Percentiles rank a stretch among this genome's conserved stretches.
phyloP scores from a whole-genome alignment of 1,140 invertebrate genomes.

The Chionoecetes opilio region DNA sequence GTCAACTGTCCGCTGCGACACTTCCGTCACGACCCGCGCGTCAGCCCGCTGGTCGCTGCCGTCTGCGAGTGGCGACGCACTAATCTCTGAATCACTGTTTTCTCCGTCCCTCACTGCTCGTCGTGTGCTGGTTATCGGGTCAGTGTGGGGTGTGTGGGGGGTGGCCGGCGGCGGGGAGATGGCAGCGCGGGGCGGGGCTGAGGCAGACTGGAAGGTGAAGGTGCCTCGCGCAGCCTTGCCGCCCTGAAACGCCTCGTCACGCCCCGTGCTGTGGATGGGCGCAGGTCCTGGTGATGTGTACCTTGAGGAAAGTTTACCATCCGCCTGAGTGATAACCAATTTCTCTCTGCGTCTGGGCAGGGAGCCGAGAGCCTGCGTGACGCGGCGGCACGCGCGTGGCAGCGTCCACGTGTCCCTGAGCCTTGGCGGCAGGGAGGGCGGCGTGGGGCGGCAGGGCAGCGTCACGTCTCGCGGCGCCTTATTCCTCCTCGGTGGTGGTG shows the following conservation, averaged over 20 bases:
- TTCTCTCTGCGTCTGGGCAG: conserved; percentile 39
- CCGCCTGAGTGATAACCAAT: neutral
- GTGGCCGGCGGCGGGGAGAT: neutral
- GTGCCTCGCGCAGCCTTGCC: neutral
- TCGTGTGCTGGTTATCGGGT: neutral
- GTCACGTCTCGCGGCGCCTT: neutral
- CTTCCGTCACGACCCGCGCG: neutral
- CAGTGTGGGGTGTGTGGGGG: neutral
- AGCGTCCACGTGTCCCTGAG: conserved; percentile 61
- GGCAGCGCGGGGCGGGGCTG: neutral
- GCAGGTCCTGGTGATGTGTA: conserved; percentile 15
- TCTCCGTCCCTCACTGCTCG: conserved; percentile 28
- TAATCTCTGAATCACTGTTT: neutral
- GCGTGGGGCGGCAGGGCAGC: neutral
- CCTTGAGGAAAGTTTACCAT: neutral
- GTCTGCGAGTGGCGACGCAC: neutral
- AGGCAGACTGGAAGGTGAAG: neutral
- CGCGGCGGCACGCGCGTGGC: conserved; percentile 51
- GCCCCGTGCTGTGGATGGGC: conserved; percentile 52
- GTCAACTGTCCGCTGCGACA: neutral
- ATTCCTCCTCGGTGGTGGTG: neutral
- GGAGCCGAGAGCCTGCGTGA: neutral
- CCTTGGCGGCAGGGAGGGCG: no score
- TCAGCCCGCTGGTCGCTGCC: neutral
- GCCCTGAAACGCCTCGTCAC: conserved; percentile 58